Evolutionary conservation across 1,140 invertebrate genomes (phyloP).

Genomic region (Zaprionus taronus): DNA sequence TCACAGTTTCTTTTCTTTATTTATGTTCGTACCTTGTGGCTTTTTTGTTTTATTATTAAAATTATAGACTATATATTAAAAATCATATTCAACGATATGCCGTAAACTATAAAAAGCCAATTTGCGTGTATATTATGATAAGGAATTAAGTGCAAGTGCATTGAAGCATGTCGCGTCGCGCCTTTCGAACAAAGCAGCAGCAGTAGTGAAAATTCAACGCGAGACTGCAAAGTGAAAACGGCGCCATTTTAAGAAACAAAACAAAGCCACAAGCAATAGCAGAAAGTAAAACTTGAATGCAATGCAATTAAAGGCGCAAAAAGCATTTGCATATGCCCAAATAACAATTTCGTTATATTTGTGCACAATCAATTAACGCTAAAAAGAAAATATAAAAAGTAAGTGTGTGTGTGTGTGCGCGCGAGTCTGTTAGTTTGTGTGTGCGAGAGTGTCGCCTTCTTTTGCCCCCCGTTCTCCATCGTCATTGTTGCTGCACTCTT

Average conservation of each 20-base stretch:
- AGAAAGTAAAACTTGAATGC: constrained; percentile 65
- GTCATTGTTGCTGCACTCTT: constrained; percentile 28
- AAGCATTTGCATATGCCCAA: constrained; percentile 45
- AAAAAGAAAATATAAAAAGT: constrained; percentile 63
- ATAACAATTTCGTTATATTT: constrained; percentile 41
- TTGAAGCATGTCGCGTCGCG: constrained; percentile 56
- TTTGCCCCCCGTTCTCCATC: constrained; percentile 15
- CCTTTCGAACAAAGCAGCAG: constrained; percentile 69
- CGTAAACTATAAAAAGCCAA: constrained; percentile 30
- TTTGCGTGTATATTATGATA: constrained; percentile 23
- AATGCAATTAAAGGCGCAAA: constrained; percentile 61
- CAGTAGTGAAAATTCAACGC: constrained; percentile 63
- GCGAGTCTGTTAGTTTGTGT: constrained; percentile 26
- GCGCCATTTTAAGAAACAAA: constrained; percentile 84
- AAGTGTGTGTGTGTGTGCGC: constrained; percentile 57
- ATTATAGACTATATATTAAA: constrained; percentile 32
- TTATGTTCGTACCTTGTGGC: constrained; percentile 78
- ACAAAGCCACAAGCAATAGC: constrained; percentile 66
- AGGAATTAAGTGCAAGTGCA: constrained; percentile 38
- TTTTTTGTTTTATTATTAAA: constrained; percentile 61
- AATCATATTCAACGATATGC: constrained; percentile 36
- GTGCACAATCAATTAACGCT: constrained; percentile 49
- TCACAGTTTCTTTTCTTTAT: constrained; percentile 71
- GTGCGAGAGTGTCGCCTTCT: constrained; percentile 21
- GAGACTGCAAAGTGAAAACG: constrained; percentile 72